phyloP scores from a whole-genome alignment of 2,113 vertebrate species.

The Typhlomys cinereus region DNA sequence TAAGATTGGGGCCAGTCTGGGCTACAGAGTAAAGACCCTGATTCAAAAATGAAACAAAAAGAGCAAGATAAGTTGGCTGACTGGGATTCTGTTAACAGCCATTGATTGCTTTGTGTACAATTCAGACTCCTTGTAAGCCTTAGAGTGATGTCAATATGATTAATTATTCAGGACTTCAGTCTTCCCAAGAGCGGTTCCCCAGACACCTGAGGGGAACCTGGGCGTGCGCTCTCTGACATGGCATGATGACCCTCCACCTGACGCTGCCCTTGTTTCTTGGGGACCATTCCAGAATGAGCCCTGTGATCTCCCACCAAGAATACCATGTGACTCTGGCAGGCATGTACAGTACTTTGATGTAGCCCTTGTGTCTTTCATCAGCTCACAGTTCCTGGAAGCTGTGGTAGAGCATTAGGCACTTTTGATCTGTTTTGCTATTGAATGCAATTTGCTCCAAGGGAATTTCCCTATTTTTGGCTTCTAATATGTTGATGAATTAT shows the following conservation, averaged over 20 bases:
- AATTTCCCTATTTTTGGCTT: constrained; percentile 69
- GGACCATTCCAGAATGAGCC: constrained; percentile 30
- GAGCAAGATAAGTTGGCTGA: not conserved
- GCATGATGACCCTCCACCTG: not conserved
- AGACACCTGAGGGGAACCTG: not conserved
- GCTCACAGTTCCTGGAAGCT: not conserved
- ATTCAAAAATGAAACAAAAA: not conserved
- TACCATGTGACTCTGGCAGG: constrained; percentile 33
- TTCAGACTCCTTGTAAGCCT: not conserved
- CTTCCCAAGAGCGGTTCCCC: not conserved
- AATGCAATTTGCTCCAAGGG: constrained; percentile 29
- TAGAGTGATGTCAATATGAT: not conserved
- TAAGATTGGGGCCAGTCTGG: not conserved
- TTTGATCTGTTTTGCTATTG: not conserved
- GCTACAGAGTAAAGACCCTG: not conserved
- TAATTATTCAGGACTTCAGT: constrained; percentile 3
- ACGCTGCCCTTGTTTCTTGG: not conserved
- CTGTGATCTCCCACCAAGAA: constrained; percentile 38
- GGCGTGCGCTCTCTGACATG: not conserved
- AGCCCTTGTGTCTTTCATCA: not conserved
- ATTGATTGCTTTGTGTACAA: not conserved
- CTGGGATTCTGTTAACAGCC: not conserved
- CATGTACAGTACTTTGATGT: not conserved
- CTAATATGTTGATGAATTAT: constrained; percentile 72
- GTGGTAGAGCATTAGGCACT: not conserved